Conservation (phyloP, 2,888 invertebrate species). For the Tigriopus californicus region DNA sequence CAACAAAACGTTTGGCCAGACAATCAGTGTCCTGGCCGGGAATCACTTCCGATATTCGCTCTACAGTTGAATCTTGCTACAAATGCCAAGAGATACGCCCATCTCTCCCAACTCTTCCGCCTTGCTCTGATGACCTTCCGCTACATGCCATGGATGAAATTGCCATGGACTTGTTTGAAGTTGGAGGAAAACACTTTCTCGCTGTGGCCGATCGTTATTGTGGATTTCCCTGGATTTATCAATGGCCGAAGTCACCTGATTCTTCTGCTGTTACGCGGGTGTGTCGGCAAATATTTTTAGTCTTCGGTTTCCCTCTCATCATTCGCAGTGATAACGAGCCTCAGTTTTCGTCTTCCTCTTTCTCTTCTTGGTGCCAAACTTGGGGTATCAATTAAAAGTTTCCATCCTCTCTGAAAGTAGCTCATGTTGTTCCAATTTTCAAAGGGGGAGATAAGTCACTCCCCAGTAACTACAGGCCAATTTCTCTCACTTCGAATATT, state of each 20-base stretch:
- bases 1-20: slow-evolving; percentile 18
- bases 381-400: too few species aligned
- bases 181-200: slow-evolving; percentile 8
- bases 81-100: neutral
- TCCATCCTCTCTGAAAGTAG: too few species aligned
- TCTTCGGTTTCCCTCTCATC: slow-evolving; percentile 2
- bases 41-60: slow-evolving; percentile 18
- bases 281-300: too few species aligned
- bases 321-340: slow-evolving; percentile 15
- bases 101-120: neutral
- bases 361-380: neutral
- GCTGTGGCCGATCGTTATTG: slow-evolving; percentile 12
- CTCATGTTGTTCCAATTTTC: too few species aligned
- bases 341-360: slow-evolving; percentile 6
- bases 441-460: too few species aligned
- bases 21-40: slow-evolving; percentile 18
- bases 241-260: neutral
- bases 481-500: too few species aligned
- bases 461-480: too few species aligned
- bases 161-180: slow-evolving; percentile 14
- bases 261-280: neutral
- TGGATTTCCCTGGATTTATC: slow-evolving; percentile 9
- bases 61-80: neutral
- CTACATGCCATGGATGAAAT: neutral
- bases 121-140: too few species aligned